Conservation (phyloP, 2,888 invertebrate genomes). For the Caenorhabditis sp. region DNA sequence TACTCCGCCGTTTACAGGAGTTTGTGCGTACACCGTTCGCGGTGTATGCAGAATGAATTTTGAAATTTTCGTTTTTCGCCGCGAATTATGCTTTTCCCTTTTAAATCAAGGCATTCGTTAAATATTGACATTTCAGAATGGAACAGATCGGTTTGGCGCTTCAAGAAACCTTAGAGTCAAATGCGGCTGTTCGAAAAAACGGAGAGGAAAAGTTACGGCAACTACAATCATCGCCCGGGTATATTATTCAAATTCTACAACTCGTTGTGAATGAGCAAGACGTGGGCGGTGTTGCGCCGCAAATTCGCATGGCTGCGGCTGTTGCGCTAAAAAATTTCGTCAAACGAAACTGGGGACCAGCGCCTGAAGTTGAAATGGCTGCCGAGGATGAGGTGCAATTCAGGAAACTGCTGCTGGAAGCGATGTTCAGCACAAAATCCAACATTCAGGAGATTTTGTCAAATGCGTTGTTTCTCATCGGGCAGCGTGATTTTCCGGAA, state of each 20-base stretch:
- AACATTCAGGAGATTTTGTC: slow-evolving; percentile 84
- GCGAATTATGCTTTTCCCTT: background rate
- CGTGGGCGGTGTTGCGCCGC: slow-evolving; percentile 82
- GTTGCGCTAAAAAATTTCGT: slow-evolving; percentile 96
- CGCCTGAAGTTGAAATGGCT: slow-evolving; percentile 46
- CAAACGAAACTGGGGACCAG: slow-evolving; percentile 86
- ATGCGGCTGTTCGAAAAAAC: slow-evolving; percentile 68
- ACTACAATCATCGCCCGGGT: slow-evolving; percentile 44
- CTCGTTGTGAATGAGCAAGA: slow-evolving; percentile 35
- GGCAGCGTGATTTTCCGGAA: slow-evolving; percentile 88
- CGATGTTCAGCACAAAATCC: slow-evolving; percentile 91
- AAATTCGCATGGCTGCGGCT: slow-evolving; percentile 88
- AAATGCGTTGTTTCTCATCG: slow-evolving; percentile 73
- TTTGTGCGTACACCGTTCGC: background rate
- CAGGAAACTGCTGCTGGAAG: slow-evolving; percentile 78
- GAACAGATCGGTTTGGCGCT: slow-evolving; percentile 58
- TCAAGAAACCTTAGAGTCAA: slow-evolving; percentile 71
- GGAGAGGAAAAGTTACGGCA: slow-evolving; percentile 62
- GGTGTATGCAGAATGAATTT: background rate
- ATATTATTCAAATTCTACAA: slow-evolving; percentile 30
- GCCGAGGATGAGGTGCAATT: slow-evolving; percentile 56
- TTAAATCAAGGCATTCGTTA: background rate
- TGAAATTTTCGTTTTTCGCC: background rate
- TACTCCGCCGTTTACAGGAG: background rate
- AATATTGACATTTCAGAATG: slow-evolving; percentile 11